phyloP scores from a whole-genome alignment of 2,888 invertebrate species.

The Drosophila demipolita region DNA sequence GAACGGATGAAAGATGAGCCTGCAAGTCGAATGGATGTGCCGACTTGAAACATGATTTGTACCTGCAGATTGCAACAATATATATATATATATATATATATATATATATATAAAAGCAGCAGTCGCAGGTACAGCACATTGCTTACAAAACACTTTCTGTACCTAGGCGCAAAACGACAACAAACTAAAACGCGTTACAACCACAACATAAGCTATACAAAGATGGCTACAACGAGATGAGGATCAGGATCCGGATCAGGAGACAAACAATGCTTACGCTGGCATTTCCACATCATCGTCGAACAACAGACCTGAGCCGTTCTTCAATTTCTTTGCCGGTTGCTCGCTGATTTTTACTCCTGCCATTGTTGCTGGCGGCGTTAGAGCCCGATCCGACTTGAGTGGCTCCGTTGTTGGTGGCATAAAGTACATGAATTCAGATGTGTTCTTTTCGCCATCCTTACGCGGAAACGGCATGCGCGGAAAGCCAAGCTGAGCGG shows the following conservation, averaged over 20 bases:
- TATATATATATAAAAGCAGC: background rate
- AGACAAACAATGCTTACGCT: slow-evolving; percentile 51
- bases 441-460: slow-evolving; percentile 46
- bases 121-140: slow-evolving; percentile 19
- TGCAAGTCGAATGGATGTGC: slow-evolving; percentile 19
- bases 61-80: background rate
- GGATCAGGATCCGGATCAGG: background rate
- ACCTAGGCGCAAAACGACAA: slow-evolving; percentile 15
- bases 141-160: slow-evolving; percentile 5
- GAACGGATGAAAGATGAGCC: slow-evolving; percentile 5
- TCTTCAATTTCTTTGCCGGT: slow-evolving; percentile 53
- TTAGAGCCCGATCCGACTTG: background rate
- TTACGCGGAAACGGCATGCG: slow-evolving; percentile 44
- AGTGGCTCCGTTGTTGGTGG: slow-evolving; percentile 2
- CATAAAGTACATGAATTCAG: slow-evolving; percentile 53
- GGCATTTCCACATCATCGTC: slow-evolving; percentile 35
- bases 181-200: background rate
- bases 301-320: slow-evolving; percentile 43
- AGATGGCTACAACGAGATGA: slow-evolving; percentile 18
- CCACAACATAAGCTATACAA: slow-evolving; percentile 4
- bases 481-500: slow-evolving; percentile 41
- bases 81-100: background rate
- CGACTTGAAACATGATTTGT: slow-evolving; percentile 24
- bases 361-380: background rate
- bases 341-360: slow-evolving; percentile 12